Conservation (phyloP, 1,140 invertebrate genomes). For the Idris sp. region DNA sequence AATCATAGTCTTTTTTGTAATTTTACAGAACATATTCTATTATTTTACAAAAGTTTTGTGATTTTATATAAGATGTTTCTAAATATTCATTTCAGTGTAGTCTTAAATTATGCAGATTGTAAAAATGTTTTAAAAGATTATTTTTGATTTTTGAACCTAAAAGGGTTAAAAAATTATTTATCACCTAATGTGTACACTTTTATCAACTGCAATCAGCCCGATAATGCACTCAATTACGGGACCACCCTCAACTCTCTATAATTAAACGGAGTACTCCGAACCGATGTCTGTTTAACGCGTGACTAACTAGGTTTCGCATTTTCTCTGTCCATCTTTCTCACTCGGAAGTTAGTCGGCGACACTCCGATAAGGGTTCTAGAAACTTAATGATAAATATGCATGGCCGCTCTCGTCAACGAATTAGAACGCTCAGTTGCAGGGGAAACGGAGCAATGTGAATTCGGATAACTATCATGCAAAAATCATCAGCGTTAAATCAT, state of each 20-base stretch:
- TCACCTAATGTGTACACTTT: too few species aligned
- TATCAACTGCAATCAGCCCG: too few species aligned
- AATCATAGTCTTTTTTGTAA: too few species aligned
- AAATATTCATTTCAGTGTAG: too few species aligned
- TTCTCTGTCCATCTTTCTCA: constrained; percentile 10
- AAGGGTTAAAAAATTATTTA: too few species aligned
- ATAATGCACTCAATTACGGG: constrained; percentile 18
- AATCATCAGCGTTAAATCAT: constrained; percentile 56
- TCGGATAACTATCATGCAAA: constrained; percentile 60
- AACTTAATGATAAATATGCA: constrained; percentile 64
- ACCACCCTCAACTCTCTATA: constrained; percentile 27
- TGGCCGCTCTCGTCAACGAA: constrained; percentile 56
- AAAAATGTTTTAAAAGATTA: too few species aligned
- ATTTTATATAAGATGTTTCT: too few species aligned
- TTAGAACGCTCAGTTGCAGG: constrained; percentile 62
- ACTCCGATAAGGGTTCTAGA: constrained; percentile 54
- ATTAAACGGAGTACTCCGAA: constrained; percentile 51
- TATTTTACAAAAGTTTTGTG: too few species aligned
- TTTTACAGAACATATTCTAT: too few species aligned
- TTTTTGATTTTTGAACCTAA: too few species aligned
- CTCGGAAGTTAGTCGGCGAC: constrained; percentile 41
- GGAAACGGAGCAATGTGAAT: constrained; percentile 53
- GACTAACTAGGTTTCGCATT: constrained; percentile 28
- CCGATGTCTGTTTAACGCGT: constrained; percentile 46
- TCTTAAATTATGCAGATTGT: too few species aligned